Percentiles rank a stretch among this genome's conserved stretches.
These are phyloP conservation scores for Perca flavescens DNA, from an alignment of 2,113 vertebrate genomes.

Conservation along the genomic window DNA sequence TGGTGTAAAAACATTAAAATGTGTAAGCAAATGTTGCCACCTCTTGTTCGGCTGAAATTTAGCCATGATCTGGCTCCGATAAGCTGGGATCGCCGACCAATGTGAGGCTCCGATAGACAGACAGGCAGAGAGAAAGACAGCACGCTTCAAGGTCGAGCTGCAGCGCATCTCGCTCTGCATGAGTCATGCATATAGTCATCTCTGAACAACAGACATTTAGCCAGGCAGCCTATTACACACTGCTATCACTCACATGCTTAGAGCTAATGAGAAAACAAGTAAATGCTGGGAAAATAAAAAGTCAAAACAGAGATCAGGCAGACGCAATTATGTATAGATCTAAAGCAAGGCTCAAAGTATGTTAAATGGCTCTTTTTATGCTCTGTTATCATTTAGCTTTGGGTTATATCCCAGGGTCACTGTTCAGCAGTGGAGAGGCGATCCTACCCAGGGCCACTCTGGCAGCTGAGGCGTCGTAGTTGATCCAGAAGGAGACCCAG, in stretches of 20 bases:
- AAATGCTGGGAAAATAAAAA: constrained; percentile 50
- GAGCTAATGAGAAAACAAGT: constrained; percentile 67
- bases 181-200: constrained; percentile 80
- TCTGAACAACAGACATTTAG: constrained; percentile 78
- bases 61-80: constrained; percentile 32
- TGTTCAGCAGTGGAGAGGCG: constrained; percentile 48
- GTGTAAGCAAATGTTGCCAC: constrained; percentile 9
- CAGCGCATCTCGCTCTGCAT: constrained; percentile 71
- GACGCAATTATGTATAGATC: constrained; percentile 25
- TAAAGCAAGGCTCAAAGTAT: constrained; percentile 23
- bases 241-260: constrained; percentile 73
- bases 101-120: constrained; percentile 62
- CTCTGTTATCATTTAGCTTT: constrained; percentile 63
- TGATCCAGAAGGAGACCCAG: constrained; percentile 99
- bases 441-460: constrained; percentile 97
- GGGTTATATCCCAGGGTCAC: constrained; percentile 64
- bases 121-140: constrained; percentile 71
- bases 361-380: constrained; percentile 57
- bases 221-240: constrained; percentile 70
- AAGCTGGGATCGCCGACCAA: constrained; percentile 43
- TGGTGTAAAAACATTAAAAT: constrained; percentile 25
- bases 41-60: constrained; percentile 31
- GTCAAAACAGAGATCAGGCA: constrained; percentile 45
- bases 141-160: constrained; percentile 79
- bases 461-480: constrained; percentile 98